Evolutionary conservation across 2,797 vertebrate genomes (phyloP), one percentile per base, ranked within the genome.

Genomic region (Benthosema pterotum): DNA sequence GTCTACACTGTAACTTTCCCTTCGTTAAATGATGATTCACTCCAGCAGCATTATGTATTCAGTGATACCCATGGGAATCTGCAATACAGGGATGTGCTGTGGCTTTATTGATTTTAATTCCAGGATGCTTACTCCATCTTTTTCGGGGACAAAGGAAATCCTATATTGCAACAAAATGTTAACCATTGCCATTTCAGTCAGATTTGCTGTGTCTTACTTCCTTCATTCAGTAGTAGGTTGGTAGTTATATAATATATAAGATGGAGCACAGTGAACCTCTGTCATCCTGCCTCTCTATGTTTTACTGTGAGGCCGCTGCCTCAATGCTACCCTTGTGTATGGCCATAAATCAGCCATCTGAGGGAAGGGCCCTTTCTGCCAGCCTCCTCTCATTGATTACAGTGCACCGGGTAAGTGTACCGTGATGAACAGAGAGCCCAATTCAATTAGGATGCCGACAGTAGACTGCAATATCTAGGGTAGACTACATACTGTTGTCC

Each of bases 361-460:
- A 67, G 72, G 79, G 74, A 3, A 52, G 60, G 65, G 42, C 72
- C 74, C 63, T 81, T 65, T 72, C 73, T 60, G 67, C 72, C 74
- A 65, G 77, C 45, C 77, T 42, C 78, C 65, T 76, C 70, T 79
- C 82, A 83, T 80, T 90, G 84, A 91, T 92, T 88, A 84, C 56
- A 57, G 71, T 51, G 64, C 54, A 72, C 82, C 67, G 75, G 63
- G 75, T 82, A 70, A 85, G 82, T 79, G 80, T 77, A 74, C 75
- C 72, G 65, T 80, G 87, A 80, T 82, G 82, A 83, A 83, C 54
- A 83, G 75, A 73, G 74, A 83, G 71, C 48, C 79, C 78, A 80
- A 87, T 90, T 90, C 84, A 88, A 91, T 91, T 89, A 88, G 79
- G 63, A 67, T 65, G 65, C 49, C 63, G 18, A 38, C 32, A 38